Base-by-base conservation (phyloP, 2,888 invertebrate species). In the Drosophila acutilabella region DNA sequence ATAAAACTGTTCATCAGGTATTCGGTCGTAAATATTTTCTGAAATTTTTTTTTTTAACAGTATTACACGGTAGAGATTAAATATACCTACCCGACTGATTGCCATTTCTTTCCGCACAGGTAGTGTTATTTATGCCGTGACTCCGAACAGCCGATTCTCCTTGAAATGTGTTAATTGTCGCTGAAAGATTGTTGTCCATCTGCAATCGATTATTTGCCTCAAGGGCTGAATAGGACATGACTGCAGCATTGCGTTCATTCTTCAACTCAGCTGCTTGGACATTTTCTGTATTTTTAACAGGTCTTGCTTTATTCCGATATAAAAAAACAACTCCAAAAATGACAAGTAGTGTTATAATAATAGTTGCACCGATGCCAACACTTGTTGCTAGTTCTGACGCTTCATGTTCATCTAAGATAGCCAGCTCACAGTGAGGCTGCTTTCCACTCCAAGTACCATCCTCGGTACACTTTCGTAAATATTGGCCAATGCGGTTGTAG, bases 251-350 rank as follows among this genome's bases (percentile, higher is more conserved):
- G 86, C 96, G 95, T 89, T 97, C 97, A 91, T 97, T 97, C 89
- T 97, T 97, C 14, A 96, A 93, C 86, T 97, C 96, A 0, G 97
- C 97, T 0, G 96, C 96, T 93, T 97, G 96, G 44, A 97, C 95
- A 91, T 97, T 97, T 91, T 97, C 97, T 0, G 97, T 97, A 90
- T 97, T 97, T 91, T 97, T 97, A 0, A 97, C 96, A 0, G 97
- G 97, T 2, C 96, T 95, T 16, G 96, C 96, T 93, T 96, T 97
- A 48, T 96, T 95, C 61, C 97, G 94, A 93, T 97, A 95, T 69
- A 97, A 93, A 90, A 97, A 97, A 82, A 97, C 95, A 36, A 97
- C 93, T 72, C 96, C 97, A 42, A 97, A 94, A 57, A 97, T 93
- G 80, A 97, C 94, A 13, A 97, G 93, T 44, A 97, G 93, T 90